Base-by-base conservation (phyloP, 2,888 invertebrate genomes). In the Drosophila paranaensis region DNA sequence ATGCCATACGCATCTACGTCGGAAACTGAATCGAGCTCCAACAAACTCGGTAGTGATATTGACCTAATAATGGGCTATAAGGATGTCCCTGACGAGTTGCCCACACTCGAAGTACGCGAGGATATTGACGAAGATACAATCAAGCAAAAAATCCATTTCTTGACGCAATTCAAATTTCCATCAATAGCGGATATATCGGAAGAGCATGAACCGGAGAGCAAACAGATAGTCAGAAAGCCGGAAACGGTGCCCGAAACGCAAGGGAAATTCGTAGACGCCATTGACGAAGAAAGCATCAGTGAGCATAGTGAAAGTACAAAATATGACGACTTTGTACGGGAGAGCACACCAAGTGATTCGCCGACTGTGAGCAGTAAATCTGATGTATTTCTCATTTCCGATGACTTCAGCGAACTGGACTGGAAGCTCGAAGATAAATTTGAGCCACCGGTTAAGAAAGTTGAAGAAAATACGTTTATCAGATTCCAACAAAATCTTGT, bases 221-320 rank as follows among this genome's bases (percentile, higher is more conserved):
- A 6, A 33, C 1, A 2, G 8, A 5, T 1, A 2, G 2, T 3
- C 1, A 30, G 0, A 1, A 50, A 40, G 5, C 2, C 20, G 3
- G 13, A 25, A 37, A 0, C 0, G 2, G 0, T 14, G 2, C 0
- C 14, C 2, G 0, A 1, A 8, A 8, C 0, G 3, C 2, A 0
- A 0, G 80, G 77, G 0, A 5, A 11, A 2, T 87, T 88, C 74
- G 82, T 73, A 4, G 37, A 82, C 60, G 74, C 88, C 33, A 13
- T 50, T 16, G 35, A 35, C 33, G 3, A 1, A 2, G 0, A n/a
- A 6, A 11, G 10, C 5, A 6, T 0, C 20, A 6, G 9, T 2
- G 8, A 6, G 4, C 0, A 9, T 2, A 46, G 27, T 13, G 5
- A n/a, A n/a, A 46, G n/a, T 5, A 10, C 4, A 3, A 27, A n/a